Conservation (phyloP, 2,797 vertebrate species). For the Spizella passerina region DNA sequence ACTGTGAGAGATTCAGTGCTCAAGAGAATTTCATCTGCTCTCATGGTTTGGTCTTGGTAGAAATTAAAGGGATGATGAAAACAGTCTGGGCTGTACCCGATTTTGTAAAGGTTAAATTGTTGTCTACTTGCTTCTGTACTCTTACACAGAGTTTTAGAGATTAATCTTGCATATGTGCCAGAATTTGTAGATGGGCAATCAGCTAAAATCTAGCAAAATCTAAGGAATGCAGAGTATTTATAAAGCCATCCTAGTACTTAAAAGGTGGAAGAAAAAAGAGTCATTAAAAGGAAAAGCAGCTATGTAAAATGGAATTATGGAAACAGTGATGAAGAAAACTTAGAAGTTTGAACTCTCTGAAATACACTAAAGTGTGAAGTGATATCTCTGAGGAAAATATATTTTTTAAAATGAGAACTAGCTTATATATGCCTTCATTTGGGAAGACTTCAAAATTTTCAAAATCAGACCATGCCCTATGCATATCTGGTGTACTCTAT, state of each 20-base stretch:
- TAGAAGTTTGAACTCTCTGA: not conserved
- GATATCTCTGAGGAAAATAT: not conserved
- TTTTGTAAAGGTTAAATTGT: not conserved
- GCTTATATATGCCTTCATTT: not conserved
- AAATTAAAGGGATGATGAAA: constrained; percentile 3
- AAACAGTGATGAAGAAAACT: not conserved
- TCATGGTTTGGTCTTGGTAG: not conserved
- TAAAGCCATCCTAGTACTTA: not conserved
- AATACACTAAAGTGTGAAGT: not conserved
- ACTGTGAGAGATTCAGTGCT: not conserved
- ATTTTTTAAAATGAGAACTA: not conserved
- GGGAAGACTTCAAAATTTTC: not conserved
- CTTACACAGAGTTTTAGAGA: not conserved
- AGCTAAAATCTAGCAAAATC: not conserved
- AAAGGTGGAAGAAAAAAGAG: not conserved
- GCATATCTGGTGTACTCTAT: not conserved
- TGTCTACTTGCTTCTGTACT: not conserved
- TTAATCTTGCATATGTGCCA: not conserved
- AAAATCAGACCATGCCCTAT: not conserved
- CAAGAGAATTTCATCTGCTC: not conserved
- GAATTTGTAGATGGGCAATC: not conserved
- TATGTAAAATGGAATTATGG: not conserved
- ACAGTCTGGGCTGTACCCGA: not conserved
- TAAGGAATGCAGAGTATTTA: not conserved
- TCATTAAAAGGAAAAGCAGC: not conserved